These are phyloP conservation scores for Myopa testacea DNA, from an alignment of 2,888 invertebrate genomes.

Conservation along the genomic window DNA sequence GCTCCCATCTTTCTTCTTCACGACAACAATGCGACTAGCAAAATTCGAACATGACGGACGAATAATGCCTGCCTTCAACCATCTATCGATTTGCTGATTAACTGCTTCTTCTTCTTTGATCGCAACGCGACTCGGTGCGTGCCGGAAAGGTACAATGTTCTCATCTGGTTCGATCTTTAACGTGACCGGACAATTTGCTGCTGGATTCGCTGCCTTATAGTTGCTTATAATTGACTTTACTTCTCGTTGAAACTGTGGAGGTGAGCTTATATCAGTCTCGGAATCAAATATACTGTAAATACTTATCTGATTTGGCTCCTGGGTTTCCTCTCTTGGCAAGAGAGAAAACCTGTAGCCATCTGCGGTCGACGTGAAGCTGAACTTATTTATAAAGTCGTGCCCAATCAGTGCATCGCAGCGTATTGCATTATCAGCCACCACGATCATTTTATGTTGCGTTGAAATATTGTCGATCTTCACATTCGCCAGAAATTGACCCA, in stretches of 20 bases:
- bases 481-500: not conserved
- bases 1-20: no score
- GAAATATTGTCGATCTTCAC: constrained; percentile 33
- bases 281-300: constrained; percentile 23
- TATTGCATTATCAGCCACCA: not conserved
- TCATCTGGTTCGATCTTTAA: constrained; percentile 43
- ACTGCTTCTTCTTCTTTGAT: constrained; percentile 34
- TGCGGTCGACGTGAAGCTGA: not conserved
- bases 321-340: constrained; percentile 9
- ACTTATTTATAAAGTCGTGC: not conserved
- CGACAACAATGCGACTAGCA: not conserved
- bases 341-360: constrained; percentile 5
- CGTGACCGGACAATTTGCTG: constrained; percentile 31
- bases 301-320: not conserved
- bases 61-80: constrained; percentile 36
- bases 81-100: constrained; percentile 40
- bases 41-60: constrained; percentile 35
- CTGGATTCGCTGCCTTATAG: constrained; percentile 26
- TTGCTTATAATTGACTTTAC: constrained; percentile 30
- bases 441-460: constrained; percentile 29
- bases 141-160: constrained; percentile 39
- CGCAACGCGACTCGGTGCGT: constrained; percentile 41
- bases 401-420: not conserved
- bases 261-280: constrained; percentile 16
- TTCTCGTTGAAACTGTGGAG: constrained; percentile 15